Conservation (phyloP, 2,797 vertebrate species). For the Bryconaethiops microstoma region DNA sequence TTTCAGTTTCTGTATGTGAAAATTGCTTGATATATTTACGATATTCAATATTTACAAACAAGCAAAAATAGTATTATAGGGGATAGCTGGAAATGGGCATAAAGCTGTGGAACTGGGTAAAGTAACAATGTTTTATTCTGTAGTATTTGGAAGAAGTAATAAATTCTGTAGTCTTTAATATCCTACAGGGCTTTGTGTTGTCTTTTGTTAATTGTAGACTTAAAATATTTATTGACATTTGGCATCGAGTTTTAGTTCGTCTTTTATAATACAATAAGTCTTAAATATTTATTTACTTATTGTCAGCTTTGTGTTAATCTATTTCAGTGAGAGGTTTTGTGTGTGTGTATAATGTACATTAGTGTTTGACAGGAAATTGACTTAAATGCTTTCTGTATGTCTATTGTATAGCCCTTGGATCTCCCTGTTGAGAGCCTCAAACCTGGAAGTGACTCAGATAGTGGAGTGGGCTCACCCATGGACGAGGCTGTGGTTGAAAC, state of each 20-base stretch:
- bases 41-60: no score
- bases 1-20: not conserved
- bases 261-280: no score
- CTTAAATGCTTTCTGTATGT: not conserved
- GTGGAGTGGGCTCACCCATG: conserved; percentile 78
- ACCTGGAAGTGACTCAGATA: conserved; percentile 75
- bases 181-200: not conserved
- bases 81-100: not conserved
- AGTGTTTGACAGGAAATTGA: not conserved
- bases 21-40: not conserved
- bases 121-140: not conserved
- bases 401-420: conserved; percentile 54
- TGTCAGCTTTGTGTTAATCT: no score
- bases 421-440: conserved; percentile 56
- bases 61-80: not conserved
- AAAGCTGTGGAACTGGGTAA: not conserved
- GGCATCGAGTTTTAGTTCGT: no score
- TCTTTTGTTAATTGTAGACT: no score
- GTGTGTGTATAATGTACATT: not conserved
- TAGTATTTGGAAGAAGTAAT: not conserved
- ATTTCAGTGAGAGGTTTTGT: not conserved
- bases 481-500: conserved; percentile 57
- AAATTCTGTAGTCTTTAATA: not conserved
- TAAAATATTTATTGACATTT: no score
- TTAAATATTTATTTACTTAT: no score